These are phyloP conservation scores for Dicyrtoma fusca DNA, from an alignment of 2,888 invertebrate species.

Conservation along the genomic window DNA sequence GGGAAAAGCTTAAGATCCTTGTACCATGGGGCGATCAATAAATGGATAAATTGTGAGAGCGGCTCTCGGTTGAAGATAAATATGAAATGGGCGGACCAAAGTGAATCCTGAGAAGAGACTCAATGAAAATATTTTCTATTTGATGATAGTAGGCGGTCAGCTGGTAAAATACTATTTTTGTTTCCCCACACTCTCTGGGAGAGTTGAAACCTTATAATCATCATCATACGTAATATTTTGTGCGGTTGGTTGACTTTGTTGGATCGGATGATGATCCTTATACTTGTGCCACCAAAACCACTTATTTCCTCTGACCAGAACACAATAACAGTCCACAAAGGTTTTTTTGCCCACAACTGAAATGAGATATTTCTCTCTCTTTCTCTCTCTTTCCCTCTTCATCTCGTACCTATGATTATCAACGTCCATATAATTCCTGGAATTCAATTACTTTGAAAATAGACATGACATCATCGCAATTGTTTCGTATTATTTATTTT, in stretches of 20 bases:
- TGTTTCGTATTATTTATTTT: too few species aligned
- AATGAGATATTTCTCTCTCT: background rate
- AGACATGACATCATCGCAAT: too few species aligned
- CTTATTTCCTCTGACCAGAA: background rate
- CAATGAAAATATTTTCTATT: constrained; percentile 35
- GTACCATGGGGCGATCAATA: background rate
- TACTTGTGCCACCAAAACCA: background rate
- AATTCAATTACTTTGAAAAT: too few species aligned
- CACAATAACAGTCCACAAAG: too few species aligned
- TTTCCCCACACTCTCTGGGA: background rate
- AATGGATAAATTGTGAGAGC: constrained; percentile 13
- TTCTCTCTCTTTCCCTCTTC: background rate
- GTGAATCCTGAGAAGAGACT: constrained; percentile 23
- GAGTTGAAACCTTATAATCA: background rate
- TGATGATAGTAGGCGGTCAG: constrained; percentile 37
- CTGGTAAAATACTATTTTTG: constrained; percentile 20
- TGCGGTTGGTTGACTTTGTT: too few species aligned
- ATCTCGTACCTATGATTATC: background rate
- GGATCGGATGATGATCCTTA: too few species aligned
- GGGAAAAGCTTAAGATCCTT: background rate
- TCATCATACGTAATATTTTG: background rate
- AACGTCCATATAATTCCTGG: too few species aligned
- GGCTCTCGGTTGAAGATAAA: constrained; percentile 16
- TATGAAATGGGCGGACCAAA: constrained; percentile 25
- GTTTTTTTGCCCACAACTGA: background rate